These are phyloP conservation scores for Cataglyphis livida DNA, from an alignment of 2,888 invertebrate species.

Conservation along the genomic window DNA sequence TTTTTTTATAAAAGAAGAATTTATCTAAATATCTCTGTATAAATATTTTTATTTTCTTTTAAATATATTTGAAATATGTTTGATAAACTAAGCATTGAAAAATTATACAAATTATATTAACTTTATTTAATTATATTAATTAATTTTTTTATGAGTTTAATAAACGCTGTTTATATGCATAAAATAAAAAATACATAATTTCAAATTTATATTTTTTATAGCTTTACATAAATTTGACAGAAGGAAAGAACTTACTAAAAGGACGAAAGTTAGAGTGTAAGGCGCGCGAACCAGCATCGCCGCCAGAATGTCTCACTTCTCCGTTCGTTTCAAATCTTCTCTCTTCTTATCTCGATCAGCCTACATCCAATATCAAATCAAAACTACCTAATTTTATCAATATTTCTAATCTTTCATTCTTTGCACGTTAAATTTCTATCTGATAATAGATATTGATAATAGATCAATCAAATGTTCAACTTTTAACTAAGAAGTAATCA, in stretches of 20 bases:
- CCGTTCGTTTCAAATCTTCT: constrained; percentile 24
- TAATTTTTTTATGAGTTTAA: neutral
- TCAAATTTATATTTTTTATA: neutral
- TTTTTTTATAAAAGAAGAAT: neutral
- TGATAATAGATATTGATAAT: neutral
- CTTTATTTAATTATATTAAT: neutral
- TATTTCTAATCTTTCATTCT: neutral
- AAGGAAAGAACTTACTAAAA: constrained; percentile 19
- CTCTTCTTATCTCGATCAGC: neutral
- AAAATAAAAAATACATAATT: neutral
- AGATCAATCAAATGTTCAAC: constrained; percentile 5
- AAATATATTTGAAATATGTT: neutral
- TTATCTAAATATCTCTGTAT: neutral
- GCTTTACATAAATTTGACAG: neutral
- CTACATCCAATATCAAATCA: constrained; percentile 18
- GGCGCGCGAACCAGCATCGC: constrained; percentile 51
- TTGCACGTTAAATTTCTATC: neutral
- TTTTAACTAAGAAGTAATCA: constrained; percentile 9
- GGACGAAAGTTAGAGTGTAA: neutral
- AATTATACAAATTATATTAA: neutral
- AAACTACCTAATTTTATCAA: neutral
- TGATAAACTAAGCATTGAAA: neutral
- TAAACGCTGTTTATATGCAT: neutral
- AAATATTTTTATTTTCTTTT: neutral
- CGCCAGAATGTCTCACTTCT: constrained; percentile 11